Evolutionary conservation across 2,797 vertebrate species (phyloP).

Genomic region (Argentina silus): DNA sequence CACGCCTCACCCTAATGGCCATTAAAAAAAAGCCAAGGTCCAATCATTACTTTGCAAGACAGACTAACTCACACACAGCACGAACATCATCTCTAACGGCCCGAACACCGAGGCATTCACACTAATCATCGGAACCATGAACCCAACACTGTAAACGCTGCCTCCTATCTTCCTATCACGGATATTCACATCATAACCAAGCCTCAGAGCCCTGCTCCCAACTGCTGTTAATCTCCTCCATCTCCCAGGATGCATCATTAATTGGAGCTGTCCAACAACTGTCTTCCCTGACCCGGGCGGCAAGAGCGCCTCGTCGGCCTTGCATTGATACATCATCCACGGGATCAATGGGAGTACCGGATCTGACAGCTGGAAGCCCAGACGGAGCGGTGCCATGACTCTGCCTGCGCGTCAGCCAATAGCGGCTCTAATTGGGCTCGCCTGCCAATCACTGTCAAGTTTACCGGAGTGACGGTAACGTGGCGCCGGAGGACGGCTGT

Average conservation of each 20-base stretch:
- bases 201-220: conserved; percentile 1
- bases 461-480: conserved; percentile 28
- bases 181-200: conserved; percentile 10
- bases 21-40: too few species aligned
- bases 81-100: too few species aligned
- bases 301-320: conserved; percentile 39
- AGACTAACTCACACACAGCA: too few species aligned
- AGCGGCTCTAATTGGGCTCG: conserved; percentile 57
- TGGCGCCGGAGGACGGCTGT: conserved; percentile 24
- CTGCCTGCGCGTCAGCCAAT: conserved; percentile 43
- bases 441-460: conserved; percentile 64
- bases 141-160: too few species aligned
- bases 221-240: conserved; percentile 21
- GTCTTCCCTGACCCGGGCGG: conserved; percentile 19
- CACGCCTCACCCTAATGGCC: too few species aligned
- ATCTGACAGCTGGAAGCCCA: conserved; percentile 55
- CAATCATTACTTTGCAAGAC: too few species aligned
- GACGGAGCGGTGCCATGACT: conserved; percentile 53
- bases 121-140: too few species aligned
- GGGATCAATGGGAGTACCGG: conserved; percentile 48
- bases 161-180: too few species aligned
- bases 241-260: conserved; percentile 50
- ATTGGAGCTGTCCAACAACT: conserved; percentile 23
- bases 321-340: conserved; percentile 22
- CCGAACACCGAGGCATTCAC: too few species aligned